Evolutionary conservation across 2,113 vertebrate genomes (phyloP), one percentile per base, ranked within the genome.

Genomic region (Grantiella picta): DNA sequence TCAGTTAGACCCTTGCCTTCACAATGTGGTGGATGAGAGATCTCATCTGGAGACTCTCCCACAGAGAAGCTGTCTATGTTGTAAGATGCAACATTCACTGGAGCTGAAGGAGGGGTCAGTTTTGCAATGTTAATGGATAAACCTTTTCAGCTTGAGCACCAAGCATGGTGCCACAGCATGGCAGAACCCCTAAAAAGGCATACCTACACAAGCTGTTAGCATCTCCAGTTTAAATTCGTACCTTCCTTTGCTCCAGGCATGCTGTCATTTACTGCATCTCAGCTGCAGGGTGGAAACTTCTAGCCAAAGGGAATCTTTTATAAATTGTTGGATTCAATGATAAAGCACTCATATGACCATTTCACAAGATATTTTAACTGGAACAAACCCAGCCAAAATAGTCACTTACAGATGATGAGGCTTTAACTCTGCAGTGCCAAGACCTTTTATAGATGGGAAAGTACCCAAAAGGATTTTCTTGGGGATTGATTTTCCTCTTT

Each of bases 401-500:
- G 47, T 54, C 56, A 52, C 12, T n/a, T 29, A 64, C 65, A 87
- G 65, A 91, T 82, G 45, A 79, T 64, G 73, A 91, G 14, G 40
- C 76, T 84, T 92, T 71, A 94, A 78, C 57, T 92, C 45, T 85
- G 53, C 16, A 42, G n/a, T 76, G 45, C 45, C n/a, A 9, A 60
- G 86, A 82, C 61, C 61, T 92, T 93, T 94, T 45, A 50, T 53
- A 71, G 57, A 82, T 91, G 59, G 53, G 44, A 75, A 95, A 76
- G 23, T 54, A 61, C 49, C 40, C 60, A 61, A 45, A 88, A 90
- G 38, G 33, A 69, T 71, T 79, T 92, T 85, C 70, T 91, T 87
- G 36, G 40, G 53, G 64, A 95, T 69, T 47, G 36, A 69, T 94
- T 94, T 95, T 89, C 29, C 27, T 87, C 66, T 91, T 91, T 82